Conservation (phyloP, 2,888 invertebrate genomes). For the Pherbina coryleti region DNA sequence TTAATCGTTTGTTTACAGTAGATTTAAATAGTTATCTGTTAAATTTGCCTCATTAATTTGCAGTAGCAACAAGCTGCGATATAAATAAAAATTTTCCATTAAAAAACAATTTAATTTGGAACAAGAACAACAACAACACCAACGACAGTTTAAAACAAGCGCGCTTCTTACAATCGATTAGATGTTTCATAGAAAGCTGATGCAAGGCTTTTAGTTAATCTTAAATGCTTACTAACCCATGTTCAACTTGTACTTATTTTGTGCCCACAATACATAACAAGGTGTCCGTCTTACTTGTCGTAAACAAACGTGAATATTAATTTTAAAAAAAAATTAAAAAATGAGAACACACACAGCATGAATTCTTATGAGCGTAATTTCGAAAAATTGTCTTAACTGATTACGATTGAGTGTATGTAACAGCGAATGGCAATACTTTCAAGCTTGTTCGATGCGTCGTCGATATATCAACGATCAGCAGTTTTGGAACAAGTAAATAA, state of each 20-base stretch:
- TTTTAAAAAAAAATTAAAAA: background rate
- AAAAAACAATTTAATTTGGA: background rate
- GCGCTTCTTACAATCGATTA: background rate
- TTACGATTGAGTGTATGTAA: background rate
- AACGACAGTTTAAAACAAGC: too few species aligned
- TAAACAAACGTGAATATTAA: too few species aligned
- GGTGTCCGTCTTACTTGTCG: too few species aligned
- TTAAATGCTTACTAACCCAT: too few species aligned
- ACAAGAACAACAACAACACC: background rate
- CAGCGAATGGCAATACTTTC: background rate
- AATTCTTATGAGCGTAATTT: too few species aligned
- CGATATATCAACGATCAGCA: background rate
- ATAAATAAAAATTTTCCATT: conserved; percentile 32
- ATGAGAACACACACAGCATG: background rate
- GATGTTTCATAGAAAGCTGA: background rate
- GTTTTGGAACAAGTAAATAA: background rate
- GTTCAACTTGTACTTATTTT: too few species aligned
- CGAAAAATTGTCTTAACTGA: background rate
- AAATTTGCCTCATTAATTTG: background rate
- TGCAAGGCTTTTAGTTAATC: too few species aligned
- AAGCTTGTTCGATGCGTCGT: background rate
- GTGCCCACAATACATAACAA: too few species aligned
- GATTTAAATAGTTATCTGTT: conserved; percentile 31
- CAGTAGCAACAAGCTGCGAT: conserved; percentile 7
- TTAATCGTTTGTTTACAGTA: conserved; percentile 20